Evolutionary conservation across 2,113 vertebrate genomes (phyloP), one percentile per base, ranked within the genome.

Genomic region (Parus major): DNA sequence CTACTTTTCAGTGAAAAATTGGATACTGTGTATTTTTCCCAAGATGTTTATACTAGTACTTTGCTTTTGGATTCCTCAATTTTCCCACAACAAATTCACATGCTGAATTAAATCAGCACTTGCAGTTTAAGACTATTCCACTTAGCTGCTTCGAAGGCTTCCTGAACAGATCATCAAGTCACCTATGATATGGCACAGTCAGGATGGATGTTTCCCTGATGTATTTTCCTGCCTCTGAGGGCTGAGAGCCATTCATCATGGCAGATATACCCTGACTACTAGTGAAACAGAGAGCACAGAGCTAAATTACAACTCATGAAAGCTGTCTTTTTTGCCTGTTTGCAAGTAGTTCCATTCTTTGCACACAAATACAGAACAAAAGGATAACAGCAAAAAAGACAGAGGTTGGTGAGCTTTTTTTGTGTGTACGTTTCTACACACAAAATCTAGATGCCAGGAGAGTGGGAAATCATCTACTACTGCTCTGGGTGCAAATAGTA

Each of bases 221-320:
- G 1, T 29, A 15, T 41, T 70, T 84, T 84, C 33, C 69, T 90
- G 73, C 46, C 22, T 47, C 50, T 39, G 18, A 47, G n/a, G 36
- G 16, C 27, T 81, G 69, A 81, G 17, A 35, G 16, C n/a, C 42
- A 61, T 24, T 12, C 15, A 50, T 41, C 0, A 0, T 29, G 15
- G 90, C 9, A 4, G 22, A 9, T 17, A 55, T 18, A 42, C 11
- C 11, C 52, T 14, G 47, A 63, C 10, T 0, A 1, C n/a, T 24
- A 66, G 21, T 6, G 9, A 36, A 42, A 78, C 17, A 33, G 25
- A 70, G 39, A 75, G 23, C 18, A 42, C 0, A 1, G 42, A 71
- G 27, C 12, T 59, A 42, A 46, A 70, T 41, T 59, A 41, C 18
- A 23, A 55, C 21, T 75, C 39, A 82, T 31, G 50, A 75, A 81